These are phyloP conservation scores for Penaeus indicus DNA, from an alignment of 1,140 invertebrate species.

Conservation along the genomic window DNA sequence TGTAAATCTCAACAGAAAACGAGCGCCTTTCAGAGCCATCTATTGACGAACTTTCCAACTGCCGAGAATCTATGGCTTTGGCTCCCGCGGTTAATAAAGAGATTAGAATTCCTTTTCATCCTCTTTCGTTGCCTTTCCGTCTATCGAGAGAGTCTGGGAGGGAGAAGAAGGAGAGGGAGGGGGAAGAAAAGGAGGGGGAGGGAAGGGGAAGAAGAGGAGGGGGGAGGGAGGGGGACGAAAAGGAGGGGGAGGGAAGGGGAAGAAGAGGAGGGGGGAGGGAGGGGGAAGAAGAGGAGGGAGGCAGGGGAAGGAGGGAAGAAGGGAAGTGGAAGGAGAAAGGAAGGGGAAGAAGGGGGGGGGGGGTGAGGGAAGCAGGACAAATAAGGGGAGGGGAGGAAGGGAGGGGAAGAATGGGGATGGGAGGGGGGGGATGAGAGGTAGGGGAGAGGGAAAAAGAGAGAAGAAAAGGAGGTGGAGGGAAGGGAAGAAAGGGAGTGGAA, in stretches of 20 bases:
- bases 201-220: not conserved
- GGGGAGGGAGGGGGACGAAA: not conserved
- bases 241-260: not conserved
- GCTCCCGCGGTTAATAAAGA: too few relatives aligned
- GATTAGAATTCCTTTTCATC: too few relatives aligned
- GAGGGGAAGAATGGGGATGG: not conserved
- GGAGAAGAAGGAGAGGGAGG: not conserved
- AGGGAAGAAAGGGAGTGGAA: not conserved
- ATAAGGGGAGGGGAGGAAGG: not conserved
- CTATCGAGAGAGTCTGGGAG: not conserved
- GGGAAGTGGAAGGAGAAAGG: not conserved
- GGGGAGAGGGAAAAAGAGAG: not conserved
- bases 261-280: not conserved
- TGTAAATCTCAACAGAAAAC: too few relatives aligned
- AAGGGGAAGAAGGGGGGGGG: not conserved
- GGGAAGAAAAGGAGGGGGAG: not conserved
- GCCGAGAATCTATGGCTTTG: too few relatives aligned
- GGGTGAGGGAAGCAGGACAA: not conserved
- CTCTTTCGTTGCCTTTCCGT: too few relatives aligned
- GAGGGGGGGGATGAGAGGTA: not conserved
- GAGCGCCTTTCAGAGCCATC: too few relatives aligned
- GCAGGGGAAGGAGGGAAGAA: not conserved
- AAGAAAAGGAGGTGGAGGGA: not conserved
- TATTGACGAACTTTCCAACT: too few relatives aligned
- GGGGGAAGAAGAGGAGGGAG: not conserved